phyloP scores from a whole-genome alignment of 2,113 vertebrate genomes.

The Paramormyrops kingsleyae region DNA sequence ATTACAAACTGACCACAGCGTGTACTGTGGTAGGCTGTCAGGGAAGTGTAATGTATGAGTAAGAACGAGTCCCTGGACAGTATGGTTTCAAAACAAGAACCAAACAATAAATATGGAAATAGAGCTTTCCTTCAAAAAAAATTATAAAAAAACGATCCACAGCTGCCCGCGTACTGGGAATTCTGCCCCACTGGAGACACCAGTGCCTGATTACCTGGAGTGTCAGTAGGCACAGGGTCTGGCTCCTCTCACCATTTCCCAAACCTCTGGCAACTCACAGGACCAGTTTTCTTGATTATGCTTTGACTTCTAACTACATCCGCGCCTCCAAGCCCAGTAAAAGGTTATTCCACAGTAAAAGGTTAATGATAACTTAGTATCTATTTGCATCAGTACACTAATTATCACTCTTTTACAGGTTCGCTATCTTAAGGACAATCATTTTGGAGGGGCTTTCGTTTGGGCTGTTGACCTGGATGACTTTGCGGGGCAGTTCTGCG shows the following conservation, averaged over 20 bases:
- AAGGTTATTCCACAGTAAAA: no score
- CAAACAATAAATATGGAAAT: neutral
- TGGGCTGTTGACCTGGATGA: constrained; percentile 72
- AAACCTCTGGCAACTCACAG: neutral
- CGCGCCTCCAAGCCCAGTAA: neutral
- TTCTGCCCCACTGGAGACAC: neutral
- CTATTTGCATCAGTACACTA: neutral
- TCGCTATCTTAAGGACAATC: constrained; percentile 57
- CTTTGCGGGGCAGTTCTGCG: constrained; percentile 64
- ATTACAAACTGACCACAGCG: neutral
- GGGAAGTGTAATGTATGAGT: neutral
- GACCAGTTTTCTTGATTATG: neutral
- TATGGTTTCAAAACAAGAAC: neutral
- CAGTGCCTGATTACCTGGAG: neutral
- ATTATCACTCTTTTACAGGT: constrained; percentile 40
- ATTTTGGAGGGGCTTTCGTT: constrained; percentile 66
- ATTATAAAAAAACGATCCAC: neutral
- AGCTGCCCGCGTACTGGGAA: neutral
- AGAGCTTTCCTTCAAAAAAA: neutral
- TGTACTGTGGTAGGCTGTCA: neutral
- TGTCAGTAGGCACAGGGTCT: neutral
- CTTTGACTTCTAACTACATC: neutral
- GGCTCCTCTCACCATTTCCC: neutral
- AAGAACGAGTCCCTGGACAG: neutral
- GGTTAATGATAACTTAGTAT: neutral